Percentiles rank a stretch among this genome's conserved stretches.
Evolutionary conservation across 2,888 invertebrate genomes (phyloP).

Genomic region (Odontocerum albicorne): DNA sequence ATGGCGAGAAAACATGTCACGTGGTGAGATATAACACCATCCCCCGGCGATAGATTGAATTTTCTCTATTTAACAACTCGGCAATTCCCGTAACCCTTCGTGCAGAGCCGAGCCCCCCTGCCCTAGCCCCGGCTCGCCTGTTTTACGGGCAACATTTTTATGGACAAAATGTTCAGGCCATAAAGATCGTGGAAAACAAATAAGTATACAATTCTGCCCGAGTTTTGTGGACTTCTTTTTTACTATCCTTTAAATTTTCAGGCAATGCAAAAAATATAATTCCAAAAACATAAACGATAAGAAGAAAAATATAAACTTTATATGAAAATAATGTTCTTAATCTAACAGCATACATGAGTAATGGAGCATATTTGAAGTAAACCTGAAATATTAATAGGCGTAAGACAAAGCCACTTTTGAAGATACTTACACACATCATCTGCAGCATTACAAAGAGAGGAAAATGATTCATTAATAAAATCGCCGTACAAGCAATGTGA

Average conservation of each 20-base stretch:
- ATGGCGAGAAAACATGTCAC: constrained; percentile 21
- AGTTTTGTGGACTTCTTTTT: neutral
- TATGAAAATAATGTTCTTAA: too few species aligned
- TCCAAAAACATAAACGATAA: too few species aligned
- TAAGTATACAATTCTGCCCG: neutral
- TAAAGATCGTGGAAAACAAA: constrained; percentile 12
- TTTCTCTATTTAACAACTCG: constrained; percentile 34
- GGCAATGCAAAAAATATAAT: too few species aligned
- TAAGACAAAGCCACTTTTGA: neutral
- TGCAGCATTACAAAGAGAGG: too few species aligned
- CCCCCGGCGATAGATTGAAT: constrained; percentile 30
- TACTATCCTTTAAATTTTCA: too few species aligned
- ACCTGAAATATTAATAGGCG: too few species aligned
- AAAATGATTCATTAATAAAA: too few species aligned
- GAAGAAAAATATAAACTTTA: too few species aligned
- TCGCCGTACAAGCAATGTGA: too few species aligned
- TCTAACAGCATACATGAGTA: too few species aligned
- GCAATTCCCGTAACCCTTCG: constrained; percentile 12
- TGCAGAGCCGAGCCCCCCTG: constrained; percentile 4
- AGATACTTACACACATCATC: neutral
- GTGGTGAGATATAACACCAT: constrained; percentile 24
- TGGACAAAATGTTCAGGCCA: constrained; percentile 18
- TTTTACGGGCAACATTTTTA: constrained; percentile 19
- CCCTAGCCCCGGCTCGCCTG: neutral
- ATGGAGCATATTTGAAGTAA: too few species aligned